Evolutionary conservation across 2,797 vertebrate species (phyloP).

Genomic region (Hafferia zeledoni): DNA sequence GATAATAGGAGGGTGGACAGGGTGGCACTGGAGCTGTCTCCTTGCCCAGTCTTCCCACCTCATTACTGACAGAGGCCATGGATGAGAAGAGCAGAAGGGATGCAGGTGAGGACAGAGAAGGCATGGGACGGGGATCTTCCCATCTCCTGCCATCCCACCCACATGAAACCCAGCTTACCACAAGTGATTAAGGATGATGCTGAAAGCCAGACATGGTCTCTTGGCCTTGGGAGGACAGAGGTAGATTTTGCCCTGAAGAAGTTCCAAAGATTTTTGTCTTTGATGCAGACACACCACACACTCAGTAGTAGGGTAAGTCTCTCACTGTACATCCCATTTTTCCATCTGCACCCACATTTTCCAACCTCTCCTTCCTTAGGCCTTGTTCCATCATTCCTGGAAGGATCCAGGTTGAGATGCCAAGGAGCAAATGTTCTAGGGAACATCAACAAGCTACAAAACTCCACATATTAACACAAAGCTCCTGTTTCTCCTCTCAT

Average conservation of each 20-base stretch:
- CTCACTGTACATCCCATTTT: background rate
- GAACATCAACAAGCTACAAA: background rate
- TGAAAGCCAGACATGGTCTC: background rate
- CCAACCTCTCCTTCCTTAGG: background rate
- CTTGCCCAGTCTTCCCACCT: constrained; percentile 57
- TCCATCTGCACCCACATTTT: background rate
- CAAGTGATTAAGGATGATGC: accelerated
- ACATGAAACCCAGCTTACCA: accelerated
- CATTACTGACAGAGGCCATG: background rate
- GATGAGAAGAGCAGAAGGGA: background rate
- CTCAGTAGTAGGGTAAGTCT: accelerated
- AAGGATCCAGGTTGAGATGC: background rate
- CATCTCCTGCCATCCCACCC: background rate
- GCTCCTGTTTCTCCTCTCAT: background rate
- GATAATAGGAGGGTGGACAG: constrained; percentile 72
- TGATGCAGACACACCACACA: background rate
- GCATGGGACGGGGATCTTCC: accelerated
- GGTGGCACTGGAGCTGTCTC: constrained; percentile 39
- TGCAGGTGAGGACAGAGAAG: accelerated
- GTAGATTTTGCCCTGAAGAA: background rate
- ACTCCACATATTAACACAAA: background rate
- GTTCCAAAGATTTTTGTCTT: background rate
- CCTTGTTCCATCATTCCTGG: background rate
- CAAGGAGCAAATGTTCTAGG: constrained; percentile 10
- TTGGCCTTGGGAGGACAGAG: background rate